Base-by-base conservation (phyloP, 2,797 vertebrate species). In the Triplophysa bombifrons region DNA sequence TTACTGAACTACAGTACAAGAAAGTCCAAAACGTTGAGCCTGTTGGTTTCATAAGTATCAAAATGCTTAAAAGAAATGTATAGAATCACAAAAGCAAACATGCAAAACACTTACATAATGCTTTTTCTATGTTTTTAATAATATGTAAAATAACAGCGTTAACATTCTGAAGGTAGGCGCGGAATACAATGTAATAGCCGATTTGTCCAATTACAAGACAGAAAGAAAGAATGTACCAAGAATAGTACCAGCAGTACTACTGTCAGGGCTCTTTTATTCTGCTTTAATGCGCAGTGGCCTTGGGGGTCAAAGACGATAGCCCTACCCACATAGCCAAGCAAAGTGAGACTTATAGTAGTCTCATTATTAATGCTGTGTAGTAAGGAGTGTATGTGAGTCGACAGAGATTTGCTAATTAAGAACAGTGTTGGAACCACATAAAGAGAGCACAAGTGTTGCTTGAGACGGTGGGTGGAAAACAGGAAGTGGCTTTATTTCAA, bases 401-500 rank as follows among this genome's bases (percentile, higher is more conserved):
- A 58, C 25, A 58, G 14, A n/a, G 60, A 27, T 17, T 61, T 3
- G 27, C 65, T 85, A 80, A 82, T 82, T 82, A 80, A 64, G 76
- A 65, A 30, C 70, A 71, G 50, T 25, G 30, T 66, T 83, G 66
- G 78, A 85, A 85, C 81, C 82, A 86, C 75, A 76, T 76, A 72
- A 69, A 84, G 51, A 76, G 58, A 55, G 41, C 61, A 72, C 74
- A 80, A 72, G 63, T 34, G 80, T 38, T 82, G 85, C 85, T 88
- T 87, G 85, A 84, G 86, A 90, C 89, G 80, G 84, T 84, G 78
- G 58, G 76, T 80, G 38, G 63, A 77, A 60, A 90, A 85, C 46
- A 88, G 92, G 91, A 93, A 92, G 88, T 90, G 89, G 89, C 81
- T 90, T 91, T 89, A 90, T 88, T 91, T 90, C 87, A 90, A 84